Percentiles rank a stretch among this genome's conserved stretches.
Conservation (phyloP, 2,888 invertebrate genomes). For the Abscondita cerata region DNA sequence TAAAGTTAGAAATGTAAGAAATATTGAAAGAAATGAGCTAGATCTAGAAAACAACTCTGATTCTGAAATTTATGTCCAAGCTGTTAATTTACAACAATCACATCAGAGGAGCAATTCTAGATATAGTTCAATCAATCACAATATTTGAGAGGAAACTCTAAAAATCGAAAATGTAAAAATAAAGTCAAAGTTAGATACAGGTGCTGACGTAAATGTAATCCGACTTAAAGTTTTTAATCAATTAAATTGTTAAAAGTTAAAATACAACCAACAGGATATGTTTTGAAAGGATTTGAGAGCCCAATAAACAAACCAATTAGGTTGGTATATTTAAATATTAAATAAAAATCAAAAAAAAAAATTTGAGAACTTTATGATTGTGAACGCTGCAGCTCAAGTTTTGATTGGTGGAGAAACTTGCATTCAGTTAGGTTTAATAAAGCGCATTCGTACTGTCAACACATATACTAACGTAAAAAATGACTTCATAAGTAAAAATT, state of each 20-base stretch:
- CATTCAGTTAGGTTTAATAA: not conserved
- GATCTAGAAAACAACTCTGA: not conserved
- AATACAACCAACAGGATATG: not conserved
- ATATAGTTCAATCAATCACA: too few species aligned
- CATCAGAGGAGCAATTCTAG: too few species aligned
- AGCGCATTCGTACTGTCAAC: not conserved
- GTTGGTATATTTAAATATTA: not conserved
- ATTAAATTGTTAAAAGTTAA: not conserved
- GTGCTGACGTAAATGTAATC: conserved; percentile 1
- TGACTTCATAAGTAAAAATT: not conserved
- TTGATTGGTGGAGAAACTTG: not conserved
- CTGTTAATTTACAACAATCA: too few species aligned
- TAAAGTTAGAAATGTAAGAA: not conserved
- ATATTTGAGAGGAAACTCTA: conserved; percentile 6
- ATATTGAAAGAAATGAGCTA: not conserved
- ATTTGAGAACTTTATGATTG: not conserved
- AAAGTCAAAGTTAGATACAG: too few species aligned
- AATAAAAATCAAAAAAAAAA: not conserved
- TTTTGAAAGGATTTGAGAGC: too few species aligned
- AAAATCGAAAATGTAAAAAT: not conserved
- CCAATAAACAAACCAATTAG: too few species aligned
- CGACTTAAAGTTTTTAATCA: conserved; percentile 2
- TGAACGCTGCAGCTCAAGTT: not conserved
- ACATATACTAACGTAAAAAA: not conserved
- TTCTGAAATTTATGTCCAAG: not conserved